Conservation (phyloP, 2,113 vertebrate genomes). For the Pteronura brasiliensis region DNA sequence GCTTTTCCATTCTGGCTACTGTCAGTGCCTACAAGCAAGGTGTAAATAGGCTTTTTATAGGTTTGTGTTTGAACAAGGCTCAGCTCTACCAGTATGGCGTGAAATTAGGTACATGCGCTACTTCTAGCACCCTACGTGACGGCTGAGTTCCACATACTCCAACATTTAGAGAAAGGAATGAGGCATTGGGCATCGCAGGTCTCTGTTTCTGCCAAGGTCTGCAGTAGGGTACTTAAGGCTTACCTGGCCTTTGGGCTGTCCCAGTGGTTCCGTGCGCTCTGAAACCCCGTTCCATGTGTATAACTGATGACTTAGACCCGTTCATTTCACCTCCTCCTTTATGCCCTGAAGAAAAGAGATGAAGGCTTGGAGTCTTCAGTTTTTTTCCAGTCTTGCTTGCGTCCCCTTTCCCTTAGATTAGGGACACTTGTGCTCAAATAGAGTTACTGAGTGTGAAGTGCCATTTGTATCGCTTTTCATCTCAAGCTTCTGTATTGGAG, state of each 20-base stretch:
- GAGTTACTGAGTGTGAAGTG: neutral
- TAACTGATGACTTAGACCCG: neutral
- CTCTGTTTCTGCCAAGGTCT: neutral
- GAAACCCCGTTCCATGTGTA: neutral
- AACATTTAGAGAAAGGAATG: constrained; percentile 13
- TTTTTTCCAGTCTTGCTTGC: neutral
- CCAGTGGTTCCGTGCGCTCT: neutral
- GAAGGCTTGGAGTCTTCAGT: constrained; percentile 4
- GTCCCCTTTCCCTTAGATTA: neutral
- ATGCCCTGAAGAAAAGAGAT: neutral
- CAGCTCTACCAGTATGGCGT: neutral
- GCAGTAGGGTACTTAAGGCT: neutral
- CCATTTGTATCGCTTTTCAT: neutral
- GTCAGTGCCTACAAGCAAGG: neutral
- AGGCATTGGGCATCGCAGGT: neutral
- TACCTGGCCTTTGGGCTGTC: neutral
- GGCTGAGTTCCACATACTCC: neutral
- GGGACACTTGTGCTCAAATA: neutral
- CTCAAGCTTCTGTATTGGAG: neutral
- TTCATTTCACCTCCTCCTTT: neutral
- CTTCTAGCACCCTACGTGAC: neutral
- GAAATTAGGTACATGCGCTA: neutral
- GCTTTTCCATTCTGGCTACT: neutral
- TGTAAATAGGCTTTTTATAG: neutral
- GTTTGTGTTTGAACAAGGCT: constrained; percentile 9